Evolutionary conservation across 2,888 invertebrate genomes (phyloP).

Genomic region (Sipha maydis): DNA sequence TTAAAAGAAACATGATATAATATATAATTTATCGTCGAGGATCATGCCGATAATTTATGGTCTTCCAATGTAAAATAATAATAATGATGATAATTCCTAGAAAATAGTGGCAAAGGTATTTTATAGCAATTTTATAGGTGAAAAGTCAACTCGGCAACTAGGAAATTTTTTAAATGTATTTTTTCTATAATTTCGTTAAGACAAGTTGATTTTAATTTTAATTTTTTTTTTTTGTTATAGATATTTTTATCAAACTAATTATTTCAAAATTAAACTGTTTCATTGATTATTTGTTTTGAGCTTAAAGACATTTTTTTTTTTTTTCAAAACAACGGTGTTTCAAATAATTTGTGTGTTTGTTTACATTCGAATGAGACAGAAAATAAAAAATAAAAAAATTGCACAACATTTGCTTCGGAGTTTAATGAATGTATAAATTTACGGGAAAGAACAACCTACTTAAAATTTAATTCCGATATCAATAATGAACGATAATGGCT

Average conservation of each 20-base stretch:
- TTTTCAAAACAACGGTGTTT: too few species aligned
- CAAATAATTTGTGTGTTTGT: too few species aligned
- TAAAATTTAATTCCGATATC: not conserved
- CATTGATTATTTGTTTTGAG: too few species aligned
- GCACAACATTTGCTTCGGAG: not conserved
- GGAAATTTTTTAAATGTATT: not conserved
- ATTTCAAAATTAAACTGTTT: too few species aligned
- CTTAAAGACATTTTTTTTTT: too few species aligned
- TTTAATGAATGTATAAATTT: not conserved
- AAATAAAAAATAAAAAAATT: not conserved
- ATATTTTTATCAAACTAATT: too few species aligned
- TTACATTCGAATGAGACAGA: not conserved
- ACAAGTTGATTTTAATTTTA: too few species aligned
- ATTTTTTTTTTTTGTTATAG: not conserved
- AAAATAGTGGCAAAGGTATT: conserved; percentile 37
- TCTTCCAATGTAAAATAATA: not conserved
- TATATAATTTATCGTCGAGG: not conserved
- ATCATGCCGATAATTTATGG: conserved; percentile 15
- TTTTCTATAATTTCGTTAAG: not conserved
- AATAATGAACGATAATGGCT: not conserved
- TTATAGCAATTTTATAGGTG: conserved; percentile 9
- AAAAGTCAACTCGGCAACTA: not conserved
- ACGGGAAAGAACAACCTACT: not conserved
- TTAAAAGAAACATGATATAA: too few species aligned
- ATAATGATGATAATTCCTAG: conserved; percentile 16